Percentiles rank a stretch among this genome's conserved stretches.
These are phyloP conservation scores for Chauna torquata DNA, from an alignment of 2,113 vertebrate species.

Conservation along the genomic window DNA sequence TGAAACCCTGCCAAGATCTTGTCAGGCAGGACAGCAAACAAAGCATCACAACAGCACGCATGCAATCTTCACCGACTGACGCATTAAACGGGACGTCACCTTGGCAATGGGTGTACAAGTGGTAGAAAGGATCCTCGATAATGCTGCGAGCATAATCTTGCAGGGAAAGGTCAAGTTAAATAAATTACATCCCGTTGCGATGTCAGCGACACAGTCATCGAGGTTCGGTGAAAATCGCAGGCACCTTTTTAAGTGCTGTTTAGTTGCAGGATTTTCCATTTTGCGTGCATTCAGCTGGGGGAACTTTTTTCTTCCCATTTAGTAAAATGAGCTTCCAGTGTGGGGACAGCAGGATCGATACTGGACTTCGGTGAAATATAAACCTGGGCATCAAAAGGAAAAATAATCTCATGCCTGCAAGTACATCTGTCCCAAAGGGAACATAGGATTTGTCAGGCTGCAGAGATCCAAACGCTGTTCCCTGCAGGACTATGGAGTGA, in stretches of 20 bases:
- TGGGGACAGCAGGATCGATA: constrained; percentile 29
- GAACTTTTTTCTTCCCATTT: constrained; percentile 36
- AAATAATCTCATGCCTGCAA: constrained; percentile 42
- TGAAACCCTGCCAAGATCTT: constrained; percentile 56
- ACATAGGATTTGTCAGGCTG: constrained; percentile 16
- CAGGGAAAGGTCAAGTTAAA: constrained; percentile 59
- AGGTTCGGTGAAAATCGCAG: neutral
- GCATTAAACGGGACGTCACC: constrained; percentile 38
- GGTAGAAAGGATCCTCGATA: constrained; percentile 25
- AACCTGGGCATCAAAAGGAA: constrained; percentile 54
- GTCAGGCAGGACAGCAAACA: constrained; percentile 67
- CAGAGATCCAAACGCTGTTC: neutral
- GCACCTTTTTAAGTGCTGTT: neutral
- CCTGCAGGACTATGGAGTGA: constrained; percentile 26
- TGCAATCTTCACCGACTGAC: neutral
- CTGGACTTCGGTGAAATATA: constrained; percentile 46
- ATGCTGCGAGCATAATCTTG: neutral
- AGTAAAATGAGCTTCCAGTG: constrained; percentile 60
- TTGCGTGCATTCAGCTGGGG: neutral
- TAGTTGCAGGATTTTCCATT: constrained; percentile 41
- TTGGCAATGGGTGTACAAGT: constrained; percentile 36
- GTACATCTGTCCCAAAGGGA: constrained; percentile 50
- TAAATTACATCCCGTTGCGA: neutral
- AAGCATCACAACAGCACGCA: neutral
- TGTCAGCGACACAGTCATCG: neutral